Evolutionary conservation across 1,140 invertebrate species (phyloP).

Genomic region (Myzus persicae): DNA sequence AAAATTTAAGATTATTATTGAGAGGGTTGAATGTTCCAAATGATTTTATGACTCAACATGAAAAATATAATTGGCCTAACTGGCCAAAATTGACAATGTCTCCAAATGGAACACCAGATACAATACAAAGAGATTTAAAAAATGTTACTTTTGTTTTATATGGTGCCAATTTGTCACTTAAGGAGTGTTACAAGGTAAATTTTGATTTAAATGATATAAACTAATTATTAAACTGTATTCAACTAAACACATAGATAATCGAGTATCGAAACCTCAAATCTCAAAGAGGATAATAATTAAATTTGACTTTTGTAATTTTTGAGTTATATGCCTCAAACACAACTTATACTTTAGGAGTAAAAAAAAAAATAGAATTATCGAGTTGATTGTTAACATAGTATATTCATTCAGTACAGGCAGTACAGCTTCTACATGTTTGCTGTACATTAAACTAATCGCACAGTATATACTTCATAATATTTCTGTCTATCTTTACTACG

Average conservation of each 20-base stretch:
- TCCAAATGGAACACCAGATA: constrained; percentile 18
- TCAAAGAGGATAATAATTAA: too few relatives aligned
- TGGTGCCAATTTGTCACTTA: constrained; percentile 6
- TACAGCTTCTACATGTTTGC: not conserved
- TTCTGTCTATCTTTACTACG: not conserved
- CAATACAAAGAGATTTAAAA: constrained; percentile 46
- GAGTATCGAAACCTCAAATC: too few relatives aligned
- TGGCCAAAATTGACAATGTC: constrained; percentile 51
- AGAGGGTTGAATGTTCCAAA: constrained; percentile 33
- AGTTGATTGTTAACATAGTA: too few relatives aligned
- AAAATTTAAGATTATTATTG: constrained; percentile 15
- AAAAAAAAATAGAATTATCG: too few relatives aligned
- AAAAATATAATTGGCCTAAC: constrained; percentile 47
- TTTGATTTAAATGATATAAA: not conserved
- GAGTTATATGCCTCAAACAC: too few relatives aligned
- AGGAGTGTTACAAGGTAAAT: constrained; percentile 46
- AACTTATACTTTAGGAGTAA: too few relatives aligned
- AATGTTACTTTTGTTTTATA: constrained; percentile 40
- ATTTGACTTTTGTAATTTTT: too few relatives aligned
- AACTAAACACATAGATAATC: not conserved
- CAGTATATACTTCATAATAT: not conserved
- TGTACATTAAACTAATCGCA: not conserved
- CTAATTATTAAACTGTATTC: not conserved
- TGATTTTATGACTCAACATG: constrained; percentile 42
- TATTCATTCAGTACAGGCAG: not conserved